Conservation (phyloP, 2,113 vertebrate genomes). For the Pimephales promelas region DNA sequence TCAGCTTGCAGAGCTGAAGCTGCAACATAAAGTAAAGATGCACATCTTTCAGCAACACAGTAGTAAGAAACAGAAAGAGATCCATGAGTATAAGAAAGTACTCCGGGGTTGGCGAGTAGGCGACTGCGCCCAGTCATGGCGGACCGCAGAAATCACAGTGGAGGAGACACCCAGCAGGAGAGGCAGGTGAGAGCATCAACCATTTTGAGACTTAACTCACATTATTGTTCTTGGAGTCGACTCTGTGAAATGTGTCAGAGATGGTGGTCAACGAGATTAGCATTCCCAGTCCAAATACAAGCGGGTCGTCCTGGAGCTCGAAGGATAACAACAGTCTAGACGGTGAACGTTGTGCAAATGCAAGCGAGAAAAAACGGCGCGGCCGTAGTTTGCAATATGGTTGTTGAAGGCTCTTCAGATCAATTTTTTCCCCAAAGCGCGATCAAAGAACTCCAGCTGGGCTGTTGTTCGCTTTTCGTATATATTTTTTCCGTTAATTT, state of each 20-base stretch:
- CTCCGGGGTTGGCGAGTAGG: constrained; percentile 75
- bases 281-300: constrained; percentile 56
- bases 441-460: constrained; percentile 81
- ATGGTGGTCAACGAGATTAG: constrained; percentile 71
- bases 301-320: constrained; percentile 33
- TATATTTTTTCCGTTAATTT: constrained; percentile 60
- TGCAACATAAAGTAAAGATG: constrained; percentile 94
- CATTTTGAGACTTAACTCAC: constrained; percentile 77
- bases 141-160: constrained; percentile 76
- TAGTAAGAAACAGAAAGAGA: constrained; percentile 85
- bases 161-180: constrained; percentile 74
- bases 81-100: constrained; percentile 83
- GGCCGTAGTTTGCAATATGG: constrained; percentile 63
- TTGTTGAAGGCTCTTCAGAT: constrained; percentile 75
- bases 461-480: constrained; percentile 66
- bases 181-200: constrained; percentile 88
- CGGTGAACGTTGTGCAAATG: constrained; percentile 58
- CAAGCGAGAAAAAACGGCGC: constrained; percentile 65
- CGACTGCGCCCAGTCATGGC: constrained; percentile 87
- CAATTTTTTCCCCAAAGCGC: constrained; percentile 75
- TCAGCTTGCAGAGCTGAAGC: constrained; percentile 87
- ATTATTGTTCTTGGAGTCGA: constrained; percentile 74
- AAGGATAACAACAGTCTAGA: constrained; percentile 64
- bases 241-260: constrained; percentile 68
- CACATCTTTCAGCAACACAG: constrained; percentile 88